Conservation (phyloP, 2,113 vertebrate species). For the Madoqua kirkii region DNA sequence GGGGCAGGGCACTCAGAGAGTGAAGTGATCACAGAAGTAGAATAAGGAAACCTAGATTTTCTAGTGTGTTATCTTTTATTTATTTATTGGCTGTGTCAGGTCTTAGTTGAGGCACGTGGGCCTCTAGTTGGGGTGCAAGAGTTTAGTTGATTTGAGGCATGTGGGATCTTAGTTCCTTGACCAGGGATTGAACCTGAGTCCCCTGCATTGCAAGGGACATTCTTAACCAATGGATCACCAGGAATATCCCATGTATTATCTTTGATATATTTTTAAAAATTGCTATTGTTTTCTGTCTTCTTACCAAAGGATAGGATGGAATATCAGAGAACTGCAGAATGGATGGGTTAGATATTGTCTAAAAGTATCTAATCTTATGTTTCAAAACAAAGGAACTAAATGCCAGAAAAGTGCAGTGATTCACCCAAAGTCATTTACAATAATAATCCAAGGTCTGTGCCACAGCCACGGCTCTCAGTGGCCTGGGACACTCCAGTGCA, state of each 20-base stretch:
- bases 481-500: background rate
- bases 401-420: background rate
- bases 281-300: background rate
- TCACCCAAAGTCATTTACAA: background rate
- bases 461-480: accelerated
- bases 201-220: background rate
- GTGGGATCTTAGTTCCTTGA: background rate
- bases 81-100: background rate
- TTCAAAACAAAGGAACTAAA: background rate
- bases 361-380: background rate
- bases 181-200: background rate
- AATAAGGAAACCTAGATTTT: background rate
- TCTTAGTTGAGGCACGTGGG: background rate
- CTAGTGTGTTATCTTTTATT: background rate
- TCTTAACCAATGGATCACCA: background rate
- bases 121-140: background rate
- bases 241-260: background rate
- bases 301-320: background rate
- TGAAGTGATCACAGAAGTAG: background rate
- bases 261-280: background rate
- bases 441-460: background rate
- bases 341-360: background rate
- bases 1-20: background rate
- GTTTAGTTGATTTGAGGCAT: background rate
- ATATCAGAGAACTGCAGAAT: background rate